Conservation (phyloP, 2,888 invertebrate genomes). For the Orthosia gothica region DNA sequence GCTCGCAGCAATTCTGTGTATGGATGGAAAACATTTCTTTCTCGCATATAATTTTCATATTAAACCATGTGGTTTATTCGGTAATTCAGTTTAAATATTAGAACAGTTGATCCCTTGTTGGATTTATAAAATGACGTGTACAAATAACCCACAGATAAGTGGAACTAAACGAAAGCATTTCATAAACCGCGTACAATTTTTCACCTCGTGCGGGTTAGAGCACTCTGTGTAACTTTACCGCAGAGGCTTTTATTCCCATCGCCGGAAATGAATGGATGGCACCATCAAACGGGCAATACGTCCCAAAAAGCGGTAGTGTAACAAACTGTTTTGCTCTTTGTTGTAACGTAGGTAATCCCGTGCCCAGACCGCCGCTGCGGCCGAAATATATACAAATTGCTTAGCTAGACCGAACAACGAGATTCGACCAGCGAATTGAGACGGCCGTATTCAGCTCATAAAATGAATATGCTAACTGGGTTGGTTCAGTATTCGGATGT, state of each 20-base stretch:
- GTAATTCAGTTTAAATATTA: not conserved
- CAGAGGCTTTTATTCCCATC: constrained; percentile 52
- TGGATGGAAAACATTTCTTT: constrained; percentile 42
- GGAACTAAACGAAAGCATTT: constrained; percentile 15
- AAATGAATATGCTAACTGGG: constrained; percentile 32
- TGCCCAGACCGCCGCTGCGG: constrained; percentile 64
- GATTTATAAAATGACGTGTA: not conserved
- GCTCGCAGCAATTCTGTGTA: constrained; percentile 50
- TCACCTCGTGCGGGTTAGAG: constrained; percentile 25
- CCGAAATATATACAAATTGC: constrained; percentile 76
- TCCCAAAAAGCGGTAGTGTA: constrained; percentile 66
- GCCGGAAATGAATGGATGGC: constrained; percentile 56
- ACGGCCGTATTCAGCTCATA: constrained; percentile 20
- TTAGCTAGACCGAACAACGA: constrained; percentile 73
- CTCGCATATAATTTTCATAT: constrained; percentile 23
- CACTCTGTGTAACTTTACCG: constrained; percentile 30
- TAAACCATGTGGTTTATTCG: constrained; percentile 3
- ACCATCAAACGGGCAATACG: constrained; percentile 60
- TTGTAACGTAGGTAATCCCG: constrained; percentile 70
- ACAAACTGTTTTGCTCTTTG: constrained; percentile 73
- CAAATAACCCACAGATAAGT: constrained; percentile 9
- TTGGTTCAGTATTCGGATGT: not conserved
- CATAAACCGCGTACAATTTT: constrained; percentile 13
- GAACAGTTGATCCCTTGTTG: not conserved
- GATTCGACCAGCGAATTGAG: constrained; percentile 36